A percentile compares a stretch with the other conserved stretches of the same genome.
phyloP scores from a whole-genome alignment of 1,140 invertebrate genomes.

The Triops cancriformis region DNA sequence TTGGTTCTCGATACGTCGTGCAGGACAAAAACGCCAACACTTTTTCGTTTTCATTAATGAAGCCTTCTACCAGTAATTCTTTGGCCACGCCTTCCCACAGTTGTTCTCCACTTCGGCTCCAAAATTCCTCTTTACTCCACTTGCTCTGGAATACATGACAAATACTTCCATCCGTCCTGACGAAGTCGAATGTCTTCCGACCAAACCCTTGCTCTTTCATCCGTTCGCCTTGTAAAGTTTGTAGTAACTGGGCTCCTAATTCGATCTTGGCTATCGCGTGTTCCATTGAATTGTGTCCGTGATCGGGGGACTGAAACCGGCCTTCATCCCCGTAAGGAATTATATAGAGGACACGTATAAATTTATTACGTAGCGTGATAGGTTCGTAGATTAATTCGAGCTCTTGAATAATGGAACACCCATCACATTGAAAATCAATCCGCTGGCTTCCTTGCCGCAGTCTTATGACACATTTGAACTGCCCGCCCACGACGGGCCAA shows the following conservation, averaged over 20 bases:
- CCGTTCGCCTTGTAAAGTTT: slow-evolving; percentile 79
- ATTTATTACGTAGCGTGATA: neutral
- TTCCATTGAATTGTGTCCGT: slow-evolving; percentile 57
- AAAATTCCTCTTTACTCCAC: slow-evolving; percentile 58
- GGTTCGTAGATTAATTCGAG: neutral
- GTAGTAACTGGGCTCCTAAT: slow-evolving; percentile 67
- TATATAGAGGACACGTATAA: slow-evolving; percentile 49
- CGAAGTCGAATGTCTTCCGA: slow-evolving; percentile 70
- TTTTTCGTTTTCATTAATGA: slow-evolving; percentile 59
- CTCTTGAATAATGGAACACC: neutral
- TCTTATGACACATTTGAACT: neutral
- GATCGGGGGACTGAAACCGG: slow-evolving; percentile 64
- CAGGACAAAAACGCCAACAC: slow-evolving; percentile 83
- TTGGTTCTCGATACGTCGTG: slow-evolving; percentile 62
- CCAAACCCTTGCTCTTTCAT: slow-evolving; percentile 68
- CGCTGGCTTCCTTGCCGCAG: neutral
- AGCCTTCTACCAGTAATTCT: slow-evolving; percentile 57
- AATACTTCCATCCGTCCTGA: slow-evolving; percentile 38
- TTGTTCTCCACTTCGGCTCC: slow-evolving; percentile 63
- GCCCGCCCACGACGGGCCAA: neutral
- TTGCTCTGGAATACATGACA: slow-evolving; percentile 59
- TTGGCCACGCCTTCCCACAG: slow-evolving; percentile 77
- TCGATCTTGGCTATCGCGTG: slow-evolving; percentile 66
- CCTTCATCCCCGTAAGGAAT: slow-evolving; percentile 67
- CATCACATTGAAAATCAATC: neutral